Base-by-base conservation (phyloP, 2,797 vertebrate species). In the Hirundo rustica region DNA sequence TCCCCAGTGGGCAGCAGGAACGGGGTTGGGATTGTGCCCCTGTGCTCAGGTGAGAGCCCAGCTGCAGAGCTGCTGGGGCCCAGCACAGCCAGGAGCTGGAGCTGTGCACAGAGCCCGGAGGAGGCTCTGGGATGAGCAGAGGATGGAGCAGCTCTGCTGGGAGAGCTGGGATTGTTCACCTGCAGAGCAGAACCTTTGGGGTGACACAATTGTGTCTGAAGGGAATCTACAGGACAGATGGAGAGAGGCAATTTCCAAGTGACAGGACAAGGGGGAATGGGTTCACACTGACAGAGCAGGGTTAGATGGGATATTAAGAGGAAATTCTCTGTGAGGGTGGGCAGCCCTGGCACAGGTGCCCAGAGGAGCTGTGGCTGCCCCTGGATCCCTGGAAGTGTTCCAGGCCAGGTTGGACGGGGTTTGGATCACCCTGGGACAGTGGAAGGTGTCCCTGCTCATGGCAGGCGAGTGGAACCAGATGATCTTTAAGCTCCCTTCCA, bases 371-470 rank as follows among this genome's bases (percentile, higher is more conserved):
- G 60, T 11, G 75, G 11, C 53, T 73, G 47, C 12, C 36, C 27
- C 57, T 47, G 61, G 13, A 57, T 57, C 29, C 44, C 38, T 70
- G 64, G 5, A 0, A 45, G 5, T 57, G 36, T 0, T 0, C 71
- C 0, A n/a, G 48, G 22, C 7, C 19, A 10, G 55, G 62, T 0
- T 75, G 71, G 47, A 47, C 0, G 0, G 12, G 4, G 15, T 7
- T 48, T 12, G 55, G 58, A 58, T 12, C 29, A 6, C 0, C 14
- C 14, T 53, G 58, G n/a, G 4, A 0, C 0, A 8, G 38, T 26
- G 45, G n/a, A 0, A 89, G 15, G 20, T 22, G 64, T 51, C 54
- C 26, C 26, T 75, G 18, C 36, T 3, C 10, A 1, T 19, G 30
- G 7, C 17, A 54, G 12, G 6, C 29, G 4, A 7, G 19, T 67